Evolutionary conservation across 2,888 invertebrate genomes (phyloP).

Genomic region (Yponomeuta malinellus): DNA sequence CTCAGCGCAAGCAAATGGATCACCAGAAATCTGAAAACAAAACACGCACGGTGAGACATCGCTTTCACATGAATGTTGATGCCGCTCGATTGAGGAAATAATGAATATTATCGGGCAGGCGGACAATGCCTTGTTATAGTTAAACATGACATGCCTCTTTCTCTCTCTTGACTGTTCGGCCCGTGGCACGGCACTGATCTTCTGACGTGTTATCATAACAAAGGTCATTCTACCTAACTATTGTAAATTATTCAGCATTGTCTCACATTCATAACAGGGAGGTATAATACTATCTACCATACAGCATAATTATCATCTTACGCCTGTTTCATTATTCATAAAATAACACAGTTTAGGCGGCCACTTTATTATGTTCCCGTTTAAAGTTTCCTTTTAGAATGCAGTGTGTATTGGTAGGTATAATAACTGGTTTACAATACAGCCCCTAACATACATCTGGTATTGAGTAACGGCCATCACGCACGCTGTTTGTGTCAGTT

Average conservation of each 20-base stretch:
- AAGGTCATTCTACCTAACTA: neutral
- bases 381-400: constrained; percentile 1
- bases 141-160: neutral
- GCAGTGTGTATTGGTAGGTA: neutral
- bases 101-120: neutral
- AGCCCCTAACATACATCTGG: neutral
- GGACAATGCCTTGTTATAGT: neutral
- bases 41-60: neutral
- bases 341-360: neutral
- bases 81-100: neutral
- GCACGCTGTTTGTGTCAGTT: neutral
- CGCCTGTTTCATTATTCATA: neutral
- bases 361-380: neutral
- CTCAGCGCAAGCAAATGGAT: neutral
- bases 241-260: neutral
- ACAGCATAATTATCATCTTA: neutral
- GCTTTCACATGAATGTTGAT: neutral
- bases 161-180: neutral
- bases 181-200: neutral
- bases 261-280: neutral
- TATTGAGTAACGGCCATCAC: neutral
- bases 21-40: neutral
- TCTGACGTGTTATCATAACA: neutral
- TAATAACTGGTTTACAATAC: neutral
- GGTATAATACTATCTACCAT: neutral